These are phyloP conservation scores for Rhabdornis inornatus DNA, from an alignment of 2,113 vertebrate genomes.

Conservation along the genomic window DNA sequence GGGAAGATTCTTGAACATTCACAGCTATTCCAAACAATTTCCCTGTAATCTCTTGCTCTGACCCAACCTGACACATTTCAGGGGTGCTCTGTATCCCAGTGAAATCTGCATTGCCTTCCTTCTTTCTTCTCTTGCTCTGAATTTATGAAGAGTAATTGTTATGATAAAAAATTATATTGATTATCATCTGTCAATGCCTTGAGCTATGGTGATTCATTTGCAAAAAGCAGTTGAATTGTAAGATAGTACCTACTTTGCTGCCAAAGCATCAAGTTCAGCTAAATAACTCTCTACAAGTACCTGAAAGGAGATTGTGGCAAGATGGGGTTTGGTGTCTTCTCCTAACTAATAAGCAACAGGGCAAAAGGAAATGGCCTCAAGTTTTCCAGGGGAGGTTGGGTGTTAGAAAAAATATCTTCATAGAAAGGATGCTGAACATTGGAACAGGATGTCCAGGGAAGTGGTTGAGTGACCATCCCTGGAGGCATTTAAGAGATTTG, in stretches of 20 bases:
- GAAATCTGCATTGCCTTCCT: neutral
- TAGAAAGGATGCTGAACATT: neutral
- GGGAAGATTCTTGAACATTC: neutral
- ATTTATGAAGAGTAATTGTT: neutral
- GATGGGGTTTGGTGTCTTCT: neutral
- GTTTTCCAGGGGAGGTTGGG: neutral
- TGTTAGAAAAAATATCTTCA: neutral
- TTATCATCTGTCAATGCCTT: neutral
- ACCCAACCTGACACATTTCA: neutral
- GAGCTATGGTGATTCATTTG: neutral
- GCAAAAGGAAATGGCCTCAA: neutral
- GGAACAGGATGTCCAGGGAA: neutral
- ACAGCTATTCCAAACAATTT: neutral
- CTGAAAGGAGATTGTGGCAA: neutral
- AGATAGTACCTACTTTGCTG: neutral
- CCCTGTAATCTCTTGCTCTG: neutral
- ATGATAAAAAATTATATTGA: neutral
- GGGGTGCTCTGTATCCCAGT: neutral
- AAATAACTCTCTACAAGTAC: neutral
- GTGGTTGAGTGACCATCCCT: neutral
- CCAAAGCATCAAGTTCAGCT: neutral
- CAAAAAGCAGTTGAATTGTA: neutral
- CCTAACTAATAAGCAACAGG: neutral
- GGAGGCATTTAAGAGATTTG: neutral
- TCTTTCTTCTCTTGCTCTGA: neutral